Percentiles rank a stretch among this genome's conserved stretches.
Evolutionary conservation across 2,113 vertebrate species (phyloP).

Genomic region (Neolamprologus hecqui): DNA sequence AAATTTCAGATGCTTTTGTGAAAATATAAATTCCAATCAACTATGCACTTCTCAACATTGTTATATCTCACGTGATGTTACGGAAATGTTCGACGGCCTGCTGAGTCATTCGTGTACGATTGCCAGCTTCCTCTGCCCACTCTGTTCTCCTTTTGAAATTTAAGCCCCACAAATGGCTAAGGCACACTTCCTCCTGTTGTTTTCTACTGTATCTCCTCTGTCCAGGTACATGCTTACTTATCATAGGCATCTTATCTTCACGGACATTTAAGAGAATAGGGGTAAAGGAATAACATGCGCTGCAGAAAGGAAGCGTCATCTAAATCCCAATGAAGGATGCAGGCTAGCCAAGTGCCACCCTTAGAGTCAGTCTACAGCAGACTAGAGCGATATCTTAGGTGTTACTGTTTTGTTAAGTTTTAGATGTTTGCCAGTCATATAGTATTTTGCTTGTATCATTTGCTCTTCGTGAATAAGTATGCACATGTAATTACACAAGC

Average conservation of each 20-base stretch:
- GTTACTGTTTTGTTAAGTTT: not conserved
- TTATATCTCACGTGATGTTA: constrained; percentile 19
- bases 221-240: constrained; percentile 29
- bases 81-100: not conserved
- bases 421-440: not conserved
- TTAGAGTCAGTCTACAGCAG: not conserved
- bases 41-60: not conserved
- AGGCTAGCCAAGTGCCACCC: constrained; percentile 4
- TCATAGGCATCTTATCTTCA: constrained; percentile 68
- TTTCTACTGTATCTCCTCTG: constrained; percentile 33
- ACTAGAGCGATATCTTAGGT: not conserved
- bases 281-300: constrained; percentile 50
- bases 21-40: not conserved
- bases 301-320: constrained; percentile 37
- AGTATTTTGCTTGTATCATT: not conserved
- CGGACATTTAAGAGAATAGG: constrained; percentile 64
- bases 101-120: not conserved
- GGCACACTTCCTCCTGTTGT: constrained; percentile 24
- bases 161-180: not conserved
- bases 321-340: constrained; percentile 33
- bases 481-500: not conserved
- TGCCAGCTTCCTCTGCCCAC: not conserved
- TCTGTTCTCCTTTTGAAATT: constrained; percentile 28
- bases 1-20: not conserved
- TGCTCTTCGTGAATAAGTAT: not conserved